Evolutionary conservation across 2,888 invertebrate species (phyloP).

Genomic region (Physocephala rufipes): DNA sequence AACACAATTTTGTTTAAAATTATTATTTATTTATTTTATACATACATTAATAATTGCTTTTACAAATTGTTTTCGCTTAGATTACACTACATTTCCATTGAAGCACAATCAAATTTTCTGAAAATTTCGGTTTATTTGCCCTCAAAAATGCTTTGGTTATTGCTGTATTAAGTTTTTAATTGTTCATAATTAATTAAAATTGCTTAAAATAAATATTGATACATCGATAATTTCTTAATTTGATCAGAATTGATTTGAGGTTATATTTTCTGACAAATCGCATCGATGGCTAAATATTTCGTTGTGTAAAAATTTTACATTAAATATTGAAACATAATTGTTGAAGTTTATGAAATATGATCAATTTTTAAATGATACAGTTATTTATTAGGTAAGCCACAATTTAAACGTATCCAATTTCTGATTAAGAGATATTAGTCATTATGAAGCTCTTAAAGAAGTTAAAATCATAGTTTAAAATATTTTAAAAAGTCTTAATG

Average conservation of each 20-base stretch:
- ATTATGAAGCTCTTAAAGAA: neutral
- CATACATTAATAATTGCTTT: slow-evolving; percentile 28
- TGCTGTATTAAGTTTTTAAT: slow-evolving; percentile 61
- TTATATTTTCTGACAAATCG: slow-evolving; percentile 43
- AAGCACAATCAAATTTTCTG: slow-evolving; percentile 28
- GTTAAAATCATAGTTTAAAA: slow-evolving; percentile 33
- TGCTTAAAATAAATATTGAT: slow-evolving; percentile 41
- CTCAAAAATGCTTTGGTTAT: slow-evolving; percentile 66
- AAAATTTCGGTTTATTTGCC: slow-evolving; percentile 42
- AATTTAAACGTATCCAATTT: slow-evolving; percentile 61
- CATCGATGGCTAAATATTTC: slow-evolving; percentile 44
- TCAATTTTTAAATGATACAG: slow-evolving; percentile 34
- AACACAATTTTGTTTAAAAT: slow-evolving; percentile 10
- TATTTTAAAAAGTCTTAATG: slow-evolving; percentile 40
- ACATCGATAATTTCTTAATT: slow-evolving; percentile 28
- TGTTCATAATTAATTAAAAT: slow-evolving; percentile 38
- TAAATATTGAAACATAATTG: slow-evolving; percentile 12
- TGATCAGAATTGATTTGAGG: neutral
- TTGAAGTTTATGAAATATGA: neutral
- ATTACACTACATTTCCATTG: slow-evolving; percentile 19
- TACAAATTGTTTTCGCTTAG: slow-evolving; percentile 38
- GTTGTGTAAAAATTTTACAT: slow-evolving; percentile 7
- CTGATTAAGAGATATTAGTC: slow-evolving; percentile 49
- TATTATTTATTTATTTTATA: slow-evolving; percentile 32
- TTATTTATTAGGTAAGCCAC: slow-evolving; percentile 56